Evolutionary conservation across 2,113 vertebrate genomes (phyloP), one percentile per base, ranked within the genome.

Genomic region (Lutjanus erythropterus): DNA sequence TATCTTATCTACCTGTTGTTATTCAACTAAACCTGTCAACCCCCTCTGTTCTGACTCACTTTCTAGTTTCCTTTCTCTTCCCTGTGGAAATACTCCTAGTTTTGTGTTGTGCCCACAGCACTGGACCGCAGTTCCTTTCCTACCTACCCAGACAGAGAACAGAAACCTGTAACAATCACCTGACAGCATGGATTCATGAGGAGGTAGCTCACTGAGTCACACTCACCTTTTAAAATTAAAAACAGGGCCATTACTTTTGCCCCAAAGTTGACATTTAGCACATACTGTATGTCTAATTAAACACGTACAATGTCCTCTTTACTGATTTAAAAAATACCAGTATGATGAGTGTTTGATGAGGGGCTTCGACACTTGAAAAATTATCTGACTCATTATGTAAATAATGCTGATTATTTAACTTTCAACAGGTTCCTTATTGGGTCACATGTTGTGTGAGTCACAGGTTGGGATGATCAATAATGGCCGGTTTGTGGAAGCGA

Each of bases 111-210:
- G 19, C 27, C 42, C 47, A 62, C 66, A 50, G 60, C 67, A 33
- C 31, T 73, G 50, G 25, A 83, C 53, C 39, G 58, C 60, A 44
- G 35, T 21, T 67, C 18, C 11, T 69, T 71, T 79, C 64, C 47
- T 64, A 29, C 55, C 52, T 46, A 39, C 41, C 39, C 1, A 27
- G 7, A 25, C 5, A 15, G 52, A 25, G 66, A 92, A 90, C 70
- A 83, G 81, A 89, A 92, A 90, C 62, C 44, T n/a, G n/a, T n/a
- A n/a, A n/a, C 19, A 41, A 35, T 78, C 61, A 82, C 75, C 81
- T 81, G 83, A 79, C 9, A 7, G 29, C 27, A 3, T 23, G 11
- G 25, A 77, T 59, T 61, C 61, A 29, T 14, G 19, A 71, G n/a
- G 61, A 33, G 65, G 56, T 31, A 78, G 33, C 31, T 67, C 61